Percentiles rank a stretch among this genome's conserved stretches.
Conservation (phyloP, 1,140 invertebrate species). For the Cotesia chilonis region DNA sequence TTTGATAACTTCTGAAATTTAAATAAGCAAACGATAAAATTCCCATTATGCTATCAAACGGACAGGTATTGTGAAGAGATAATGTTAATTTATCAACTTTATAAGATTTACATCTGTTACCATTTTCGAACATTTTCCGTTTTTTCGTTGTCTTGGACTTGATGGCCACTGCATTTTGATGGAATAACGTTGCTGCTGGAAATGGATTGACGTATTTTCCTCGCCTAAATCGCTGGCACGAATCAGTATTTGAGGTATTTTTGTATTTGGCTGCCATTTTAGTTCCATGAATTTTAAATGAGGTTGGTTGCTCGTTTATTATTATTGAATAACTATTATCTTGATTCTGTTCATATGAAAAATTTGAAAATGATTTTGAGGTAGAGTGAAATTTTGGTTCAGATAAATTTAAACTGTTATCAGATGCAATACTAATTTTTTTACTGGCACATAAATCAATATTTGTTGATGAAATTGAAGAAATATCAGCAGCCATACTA, state of each 20-base stretch:
- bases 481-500: too few relatives aligned
- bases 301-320: neutral
- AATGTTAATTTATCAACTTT: conserved; percentile 3
- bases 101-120: neutral
- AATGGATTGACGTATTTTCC: neutral
- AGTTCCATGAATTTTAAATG: neutral
- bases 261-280: neutral
- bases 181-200: neutral
- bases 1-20: conserved; percentile 4
- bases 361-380: neutral
- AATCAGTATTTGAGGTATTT: neutral
- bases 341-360: neutral
- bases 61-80: conserved; percentile 1
- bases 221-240: neutral
- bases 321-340: neutral
- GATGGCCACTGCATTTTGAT: neutral
- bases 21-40: neutral
- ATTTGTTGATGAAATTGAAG: too few relatives aligned
- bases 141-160: neutral
- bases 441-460: too few relatives aligned
- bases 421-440: too few relatives aligned
- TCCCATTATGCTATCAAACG: conserved; percentile 1
- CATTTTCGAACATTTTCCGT: neutral
- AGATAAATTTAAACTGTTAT: neutral
- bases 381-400: neutral